These are phyloP conservation scores for Platygyra sinensis DNA, from an alignment of 64 coral and sea anemone genomes.

Conservation along the genomic window DNA sequence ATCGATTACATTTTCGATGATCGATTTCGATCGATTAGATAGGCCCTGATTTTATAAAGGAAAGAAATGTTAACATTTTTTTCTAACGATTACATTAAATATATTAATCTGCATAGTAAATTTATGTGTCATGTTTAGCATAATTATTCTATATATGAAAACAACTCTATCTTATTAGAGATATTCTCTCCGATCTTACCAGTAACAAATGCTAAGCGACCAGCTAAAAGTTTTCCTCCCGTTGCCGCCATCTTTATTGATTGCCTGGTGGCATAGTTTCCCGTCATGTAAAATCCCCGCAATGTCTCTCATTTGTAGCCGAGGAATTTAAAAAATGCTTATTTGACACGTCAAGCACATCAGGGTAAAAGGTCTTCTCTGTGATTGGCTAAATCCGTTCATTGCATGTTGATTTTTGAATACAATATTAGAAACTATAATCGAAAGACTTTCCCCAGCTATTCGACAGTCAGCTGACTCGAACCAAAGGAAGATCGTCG, in stretches of 20 bases:
- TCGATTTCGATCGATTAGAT: too few relatives aligned
- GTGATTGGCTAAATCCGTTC: background rate
- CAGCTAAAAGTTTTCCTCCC: background rate
- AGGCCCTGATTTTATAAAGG: too few relatives aligned
- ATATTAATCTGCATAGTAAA: too few relatives aligned
- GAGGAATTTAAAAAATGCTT: too few relatives aligned
- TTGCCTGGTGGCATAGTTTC: background rate
- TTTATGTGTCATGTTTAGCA: background rate
- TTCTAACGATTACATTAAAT: too few relatives aligned
- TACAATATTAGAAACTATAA: background rate
- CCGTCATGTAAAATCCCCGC: background rate
- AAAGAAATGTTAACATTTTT: too few relatives aligned
- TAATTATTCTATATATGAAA: background rate
- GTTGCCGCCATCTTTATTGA: conserved; percentile 61
- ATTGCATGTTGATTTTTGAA: background rate
- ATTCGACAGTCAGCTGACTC: background rate
- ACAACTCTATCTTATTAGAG: background rate
- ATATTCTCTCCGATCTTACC: conserved; percentile 19
- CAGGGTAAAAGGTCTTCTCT: background rate
- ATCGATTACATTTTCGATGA: too few relatives aligned
- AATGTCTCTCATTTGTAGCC: background rate
- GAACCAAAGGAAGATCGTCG: background rate
- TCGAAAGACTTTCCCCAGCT: background rate
- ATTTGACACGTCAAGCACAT: background rate
- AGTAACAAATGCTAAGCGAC: conserved; percentile 75